phyloP scores from a whole-genome alignment of 2,113 vertebrate species.

The Parus major region DNA sequence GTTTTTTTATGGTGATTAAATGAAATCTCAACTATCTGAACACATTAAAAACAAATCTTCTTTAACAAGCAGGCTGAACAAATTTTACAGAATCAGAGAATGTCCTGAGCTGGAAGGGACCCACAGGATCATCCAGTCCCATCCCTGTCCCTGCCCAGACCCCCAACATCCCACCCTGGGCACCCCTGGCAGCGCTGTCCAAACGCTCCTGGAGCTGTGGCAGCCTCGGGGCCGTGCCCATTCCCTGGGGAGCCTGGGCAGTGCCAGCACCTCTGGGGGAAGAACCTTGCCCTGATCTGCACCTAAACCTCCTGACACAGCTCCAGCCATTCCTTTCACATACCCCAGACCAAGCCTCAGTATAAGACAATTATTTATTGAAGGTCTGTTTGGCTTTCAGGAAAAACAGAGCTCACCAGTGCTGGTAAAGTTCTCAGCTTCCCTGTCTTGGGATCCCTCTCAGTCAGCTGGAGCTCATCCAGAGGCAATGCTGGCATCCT shows the following conservation, averaged over 20 bases:
- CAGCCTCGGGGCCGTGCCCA: background rate
- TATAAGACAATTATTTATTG: background rate
- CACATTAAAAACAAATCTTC: background rate
- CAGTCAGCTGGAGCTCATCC: slow-evolving; percentile 88
- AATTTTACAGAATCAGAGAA: background rate
- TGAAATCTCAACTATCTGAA: background rate
- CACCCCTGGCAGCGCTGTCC: background rate
- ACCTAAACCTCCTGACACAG: background rate
- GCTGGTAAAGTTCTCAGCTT: slow-evolving; percentile 83
- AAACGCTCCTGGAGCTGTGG: background rate
- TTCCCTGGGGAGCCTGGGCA: background rate
- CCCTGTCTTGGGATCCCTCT: slow-evolving; percentile 77
- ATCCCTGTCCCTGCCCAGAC: background rate
- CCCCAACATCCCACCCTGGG: background rate
- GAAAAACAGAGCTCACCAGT: slow-evolving; percentile 79
- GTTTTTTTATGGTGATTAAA: background rate
- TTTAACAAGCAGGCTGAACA: background rate
- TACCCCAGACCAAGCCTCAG: background rate
- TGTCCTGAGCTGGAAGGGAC: background rate
- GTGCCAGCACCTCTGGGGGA: background rate
- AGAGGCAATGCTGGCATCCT: slow-evolving; percentile 81
- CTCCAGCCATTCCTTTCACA: background rate
- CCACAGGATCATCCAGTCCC: background rate
- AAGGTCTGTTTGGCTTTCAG: background rate
- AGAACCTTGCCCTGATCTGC: background rate